Percentiles rank a stretch among this genome's conserved stretches.
Conservation (phyloP, 2,888 invertebrate species). For the Miltochrista miniata region DNA sequence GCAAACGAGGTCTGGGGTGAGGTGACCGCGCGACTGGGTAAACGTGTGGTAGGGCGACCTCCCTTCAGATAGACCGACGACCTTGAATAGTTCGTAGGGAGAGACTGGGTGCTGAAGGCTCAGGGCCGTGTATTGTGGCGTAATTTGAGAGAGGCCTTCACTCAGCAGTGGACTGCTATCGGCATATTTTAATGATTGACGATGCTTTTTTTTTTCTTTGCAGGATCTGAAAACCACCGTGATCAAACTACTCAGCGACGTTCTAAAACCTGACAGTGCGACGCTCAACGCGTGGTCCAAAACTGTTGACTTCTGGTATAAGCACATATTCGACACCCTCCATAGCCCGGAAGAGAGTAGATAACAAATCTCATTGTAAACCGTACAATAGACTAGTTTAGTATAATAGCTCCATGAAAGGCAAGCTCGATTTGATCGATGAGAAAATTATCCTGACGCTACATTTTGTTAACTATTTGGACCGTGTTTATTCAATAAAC, state of each 20-base stretch:
- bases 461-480: constrained; percentile 5
- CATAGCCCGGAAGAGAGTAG: constrained; percentile 38
- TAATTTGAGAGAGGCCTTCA: too few species aligned
- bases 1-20: too few species aligned
- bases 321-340: constrained; percentile 67
- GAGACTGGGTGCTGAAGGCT: too few species aligned
- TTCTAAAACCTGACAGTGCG: constrained; percentile 59
- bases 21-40: too few species aligned
- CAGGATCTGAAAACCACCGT: constrained; percentile 73
- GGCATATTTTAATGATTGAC: too few species aligned
- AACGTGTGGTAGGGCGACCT: too few species aligned
- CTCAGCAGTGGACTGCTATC: too few species aligned
- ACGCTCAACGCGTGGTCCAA: constrained; percentile 74
- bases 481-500: not conserved
- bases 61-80: too few species aligned
- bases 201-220: constrained; percentile 18
- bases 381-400: constrained; percentile 33
- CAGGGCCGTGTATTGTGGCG: too few species aligned
- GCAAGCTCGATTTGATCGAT: constrained; percentile 29
- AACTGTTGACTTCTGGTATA: constrained; percentile 76
- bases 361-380: constrained; percentile 43
- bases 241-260: constrained; percentile 75
- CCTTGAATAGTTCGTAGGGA: too few species aligned
- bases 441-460: constrained; percentile 14
- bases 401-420: constrained; percentile 30